A percentile compares a stretch with the other conserved stretches of the same genome.
Conservation (phyloP, 2,113 vertebrate species). For the Centropus bengalensis region DNA sequence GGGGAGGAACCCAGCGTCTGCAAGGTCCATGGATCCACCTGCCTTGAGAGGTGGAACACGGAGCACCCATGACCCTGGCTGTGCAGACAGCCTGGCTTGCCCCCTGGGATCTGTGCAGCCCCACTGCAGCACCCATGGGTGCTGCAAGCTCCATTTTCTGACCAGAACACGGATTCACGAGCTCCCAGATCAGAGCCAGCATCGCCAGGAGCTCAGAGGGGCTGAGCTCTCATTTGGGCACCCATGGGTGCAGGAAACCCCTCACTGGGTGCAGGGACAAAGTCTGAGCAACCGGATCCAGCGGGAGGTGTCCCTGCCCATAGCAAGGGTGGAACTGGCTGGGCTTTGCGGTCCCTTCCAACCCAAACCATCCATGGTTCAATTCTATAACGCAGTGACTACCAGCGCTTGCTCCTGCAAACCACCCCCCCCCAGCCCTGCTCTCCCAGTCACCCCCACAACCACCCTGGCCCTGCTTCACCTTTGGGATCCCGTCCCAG, state of each 20-base stretch:
- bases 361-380: too few relatives aligned
- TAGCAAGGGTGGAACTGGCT: too few relatives aligned
- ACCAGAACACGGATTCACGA: rapidly evolving
- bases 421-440: background rate
- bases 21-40: too few relatives aligned
- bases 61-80: too few relatives aligned
- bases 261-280: background rate
- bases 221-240: background rate
- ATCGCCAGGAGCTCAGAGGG: rapidly evolving
- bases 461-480: background rate
- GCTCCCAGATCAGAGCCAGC: background rate
- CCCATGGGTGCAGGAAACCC: background rate
- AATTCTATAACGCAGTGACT: background rate
- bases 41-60: rapidly evolving
- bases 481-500: rapidly evolving
- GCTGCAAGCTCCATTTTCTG: rapidly evolving
- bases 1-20: too few relatives aligned
- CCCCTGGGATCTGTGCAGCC: background rate
- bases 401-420: rapidly evolving
- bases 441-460: background rate
- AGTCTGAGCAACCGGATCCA: too few relatives aligned
- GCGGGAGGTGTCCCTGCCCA: too few relatives aligned
- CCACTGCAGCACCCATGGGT: background rate
- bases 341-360: too few relatives aligned
- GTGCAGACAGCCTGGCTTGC: background rate